These are phyloP conservation scores for Brachystomella parvula DNA, from an alignment of 1,140 invertebrate genomes.

Conservation along the genomic window DNA sequence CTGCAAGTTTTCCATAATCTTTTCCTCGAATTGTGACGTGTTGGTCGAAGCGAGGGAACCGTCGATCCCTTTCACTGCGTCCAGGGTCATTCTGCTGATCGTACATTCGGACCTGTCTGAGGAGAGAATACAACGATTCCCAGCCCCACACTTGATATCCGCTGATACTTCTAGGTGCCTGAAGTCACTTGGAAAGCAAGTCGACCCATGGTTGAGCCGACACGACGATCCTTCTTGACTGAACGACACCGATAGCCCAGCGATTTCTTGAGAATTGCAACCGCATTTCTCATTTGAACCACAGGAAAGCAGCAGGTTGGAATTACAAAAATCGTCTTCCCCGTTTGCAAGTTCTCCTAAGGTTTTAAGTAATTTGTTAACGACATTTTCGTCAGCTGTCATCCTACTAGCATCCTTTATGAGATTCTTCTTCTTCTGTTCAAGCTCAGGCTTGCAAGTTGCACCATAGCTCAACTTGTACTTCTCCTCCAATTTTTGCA, in stretches of 20 bases:
- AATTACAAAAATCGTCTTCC: constrained; percentile 7
- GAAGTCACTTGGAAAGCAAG: neutral
- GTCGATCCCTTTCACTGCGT: no score
- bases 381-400: no score
- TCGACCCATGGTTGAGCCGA: neutral
- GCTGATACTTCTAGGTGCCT: neutral
- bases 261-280: neutral
- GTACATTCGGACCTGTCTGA: constrained; percentile 3
- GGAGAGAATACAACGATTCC: neutral
- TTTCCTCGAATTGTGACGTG: no score
- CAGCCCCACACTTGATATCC: neutral
- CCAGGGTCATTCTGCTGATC: neutral
- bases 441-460: no score
- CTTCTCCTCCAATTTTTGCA: no score
- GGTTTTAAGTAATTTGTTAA: no score
- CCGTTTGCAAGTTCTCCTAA: no score
- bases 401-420: no score
- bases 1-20: no score
- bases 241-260: neutral
- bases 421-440: no score
- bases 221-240: neutral
- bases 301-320: neutral
- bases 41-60: no score
- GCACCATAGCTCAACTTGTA: no score
- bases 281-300: neutral